Percentiles rank a stretch among this genome's conserved stretches.
phyloP scores from a whole-genome alignment of 2,113 vertebrate genomes.

The Calyptomena viridis region DNA sequence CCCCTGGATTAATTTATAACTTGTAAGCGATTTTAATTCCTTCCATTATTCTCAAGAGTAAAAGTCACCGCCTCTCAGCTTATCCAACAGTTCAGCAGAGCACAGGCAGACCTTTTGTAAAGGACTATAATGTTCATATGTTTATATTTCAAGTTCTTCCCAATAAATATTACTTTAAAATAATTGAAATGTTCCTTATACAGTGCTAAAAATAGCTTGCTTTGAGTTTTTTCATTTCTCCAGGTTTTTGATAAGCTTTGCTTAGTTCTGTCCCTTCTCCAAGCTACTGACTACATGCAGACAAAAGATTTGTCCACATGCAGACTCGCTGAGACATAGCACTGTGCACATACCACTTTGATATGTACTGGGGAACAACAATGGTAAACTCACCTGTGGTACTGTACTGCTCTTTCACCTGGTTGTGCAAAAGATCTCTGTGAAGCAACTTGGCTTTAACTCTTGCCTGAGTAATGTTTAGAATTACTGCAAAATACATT shows the following conservation, averaged over 20 bases:
- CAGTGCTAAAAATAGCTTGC: neutral
- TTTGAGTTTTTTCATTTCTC: neutral
- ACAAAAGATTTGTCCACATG: neutral
- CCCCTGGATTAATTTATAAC: conserved; percentile 49
- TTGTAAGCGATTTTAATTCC: conserved; percentile 48
- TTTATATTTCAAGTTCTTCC: neutral
- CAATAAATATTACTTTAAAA: neutral
- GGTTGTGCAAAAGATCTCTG: neutral
- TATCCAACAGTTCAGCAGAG: neutral
- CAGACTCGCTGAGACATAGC: neutral
- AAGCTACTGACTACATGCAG: neutral
- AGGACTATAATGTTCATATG: neutral
- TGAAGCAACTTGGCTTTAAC: neutral
- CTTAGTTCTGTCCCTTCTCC: neutral
- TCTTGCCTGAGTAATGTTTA: neutral
- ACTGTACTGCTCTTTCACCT: neutral
- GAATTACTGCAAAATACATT: neutral
- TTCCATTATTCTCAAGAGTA: conserved; percentile 22
- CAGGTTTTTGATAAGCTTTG: neutral
- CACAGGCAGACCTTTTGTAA: neutral
- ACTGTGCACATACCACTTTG: neutral
- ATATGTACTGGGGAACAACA: neutral
- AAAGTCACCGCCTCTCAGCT: neutral
- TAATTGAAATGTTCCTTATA: neutral
- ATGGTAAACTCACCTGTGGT: neutral